Conservation (phyloP, 1,140 invertebrate genomes). For the Harpegnathos saltator region DNA sequence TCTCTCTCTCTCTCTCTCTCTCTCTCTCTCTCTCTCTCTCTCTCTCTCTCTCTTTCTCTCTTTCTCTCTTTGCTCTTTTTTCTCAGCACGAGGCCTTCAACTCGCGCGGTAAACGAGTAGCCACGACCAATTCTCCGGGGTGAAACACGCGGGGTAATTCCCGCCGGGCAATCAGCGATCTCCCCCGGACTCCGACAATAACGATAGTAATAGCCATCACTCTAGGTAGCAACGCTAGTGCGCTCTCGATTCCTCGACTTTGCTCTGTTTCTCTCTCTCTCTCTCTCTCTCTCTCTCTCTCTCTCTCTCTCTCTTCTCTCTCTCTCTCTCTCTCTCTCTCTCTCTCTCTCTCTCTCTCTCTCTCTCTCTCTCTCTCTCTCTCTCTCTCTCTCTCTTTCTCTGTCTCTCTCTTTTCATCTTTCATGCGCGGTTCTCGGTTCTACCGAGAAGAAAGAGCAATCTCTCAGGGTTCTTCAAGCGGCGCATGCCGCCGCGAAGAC, state of each 20-base stretch:
- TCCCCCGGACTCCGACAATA: conserved; percentile 7
- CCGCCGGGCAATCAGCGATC: conserved; percentile 15
- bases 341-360: conserved; percentile 37
- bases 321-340: conserved; percentile 29
- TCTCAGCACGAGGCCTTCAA: too few species aligned
- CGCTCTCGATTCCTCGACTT: conserved; percentile 8
- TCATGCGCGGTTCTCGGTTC: conserved; percentile 8
- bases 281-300: conserved; percentile 27
- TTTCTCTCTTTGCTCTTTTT: too few species aligned
- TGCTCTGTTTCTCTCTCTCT: conserved; percentile 38
- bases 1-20: too few species aligned
- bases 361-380: conserved; percentile 23
- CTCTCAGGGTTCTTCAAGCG: neutral
- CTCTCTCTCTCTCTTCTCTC: conserved; percentile 33
- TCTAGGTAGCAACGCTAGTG: neutral
- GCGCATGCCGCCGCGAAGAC: conserved; percentile 4
- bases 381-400: conserved; percentile 38
- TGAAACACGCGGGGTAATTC: conserved; percentile 12
- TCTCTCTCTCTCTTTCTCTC: too few species aligned
- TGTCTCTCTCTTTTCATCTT: too few species aligned
- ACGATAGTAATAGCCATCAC: conserved; percentile 35
- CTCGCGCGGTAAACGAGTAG: neutral
- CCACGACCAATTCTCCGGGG: conserved; percentile 16
- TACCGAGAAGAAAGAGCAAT: conserved; percentile 21
- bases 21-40: too few species aligned